Conservation (phyloP, 2,797 vertebrate genomes). For the Sebastes taczanowskii region DNA sequence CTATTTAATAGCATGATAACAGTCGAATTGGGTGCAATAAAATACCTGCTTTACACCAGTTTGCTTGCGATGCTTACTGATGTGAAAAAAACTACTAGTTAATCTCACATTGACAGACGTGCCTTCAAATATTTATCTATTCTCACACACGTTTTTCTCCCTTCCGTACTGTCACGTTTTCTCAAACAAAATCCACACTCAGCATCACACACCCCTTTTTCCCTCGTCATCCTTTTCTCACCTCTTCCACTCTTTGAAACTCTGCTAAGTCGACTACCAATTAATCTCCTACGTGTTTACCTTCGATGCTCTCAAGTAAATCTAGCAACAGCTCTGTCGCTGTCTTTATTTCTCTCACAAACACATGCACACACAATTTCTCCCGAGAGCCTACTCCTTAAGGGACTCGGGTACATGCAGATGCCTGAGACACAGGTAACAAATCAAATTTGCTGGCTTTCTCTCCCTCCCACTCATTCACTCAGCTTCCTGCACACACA, state of each 20-base stretch:
- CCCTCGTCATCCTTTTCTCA: conserved; percentile 7
- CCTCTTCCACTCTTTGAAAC: neutral
- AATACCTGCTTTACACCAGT: neutral
- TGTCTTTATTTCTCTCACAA: conserved; percentile 8
- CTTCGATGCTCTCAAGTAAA: neutral
- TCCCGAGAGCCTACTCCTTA: neutral
- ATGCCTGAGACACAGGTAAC: neutral
- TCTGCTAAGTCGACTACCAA: neutral
- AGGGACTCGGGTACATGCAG: neutral
- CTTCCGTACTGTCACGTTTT: neutral
- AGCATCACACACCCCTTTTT: neutral
- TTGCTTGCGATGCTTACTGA: neutral
- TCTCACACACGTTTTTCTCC: neutral
- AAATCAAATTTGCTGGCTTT: conserved; percentile 7
- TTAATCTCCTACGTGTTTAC: neutral
- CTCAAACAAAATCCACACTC: conserved; percentile 6
- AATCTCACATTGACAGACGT: neutral
- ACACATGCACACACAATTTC: neutral
- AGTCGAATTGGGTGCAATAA: neutral
- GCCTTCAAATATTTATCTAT: neutral
- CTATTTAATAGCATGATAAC: too few species aligned
- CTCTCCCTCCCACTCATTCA: neutral
- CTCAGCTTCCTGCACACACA: neutral
- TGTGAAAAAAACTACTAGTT: neutral
- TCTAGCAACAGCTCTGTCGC: neutral